phyloP scores from a whole-genome alignment of 1,140 invertebrate species.

The Drosophila repleta region DNA sequence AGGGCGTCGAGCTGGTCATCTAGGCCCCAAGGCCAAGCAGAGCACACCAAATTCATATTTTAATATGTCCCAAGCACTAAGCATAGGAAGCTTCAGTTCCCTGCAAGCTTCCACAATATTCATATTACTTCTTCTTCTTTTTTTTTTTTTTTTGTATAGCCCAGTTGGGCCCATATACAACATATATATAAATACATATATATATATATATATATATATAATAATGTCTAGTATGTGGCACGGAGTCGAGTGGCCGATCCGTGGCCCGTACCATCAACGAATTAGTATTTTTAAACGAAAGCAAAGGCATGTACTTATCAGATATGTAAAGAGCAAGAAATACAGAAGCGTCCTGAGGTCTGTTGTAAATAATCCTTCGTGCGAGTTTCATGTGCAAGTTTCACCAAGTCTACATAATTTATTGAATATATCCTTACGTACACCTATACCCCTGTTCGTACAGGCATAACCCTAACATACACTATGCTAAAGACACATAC shows the following conservation, averaged over 20 bases:
- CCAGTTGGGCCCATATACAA: neutral
- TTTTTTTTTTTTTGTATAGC: slow-evolving; percentile 15
- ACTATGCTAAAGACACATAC: slow-evolving; percentile 33
- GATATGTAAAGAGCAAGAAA: slow-evolving; percentile 9
- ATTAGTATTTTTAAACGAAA: slow-evolving; percentile 49
- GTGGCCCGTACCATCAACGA: slow-evolving; percentile 45
- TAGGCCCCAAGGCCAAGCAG: slow-evolving; percentile 32
- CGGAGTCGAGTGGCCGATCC: neutral
- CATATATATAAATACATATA: neutral
- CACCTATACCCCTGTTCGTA: slow-evolving; percentile 11
- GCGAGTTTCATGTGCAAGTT: slow-evolving; percentile 45
- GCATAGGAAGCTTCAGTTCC: neutral
- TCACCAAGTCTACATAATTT: slow-evolving; percentile 65
- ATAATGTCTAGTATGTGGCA: no score
- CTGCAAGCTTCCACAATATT: no score
- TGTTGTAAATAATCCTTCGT: slow-evolving; percentile 73
- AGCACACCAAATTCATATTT: slow-evolving; percentile 76
- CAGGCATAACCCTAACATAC: slow-evolving; percentile 13
- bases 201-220: neutral
- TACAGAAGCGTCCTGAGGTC: slow-evolving; percentile 38
- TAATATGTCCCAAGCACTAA: slow-evolving; percentile 55
- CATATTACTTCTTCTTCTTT: slow-evolving; percentile 17
- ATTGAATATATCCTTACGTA: slow-evolving; percentile 52
- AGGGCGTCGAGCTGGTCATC: slow-evolving; percentile 55
- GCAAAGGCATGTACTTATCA: slow-evolving; percentile 58